Percentiles rank a stretch among this genome's conserved stretches.
Evolutionary conservation across 2,888 invertebrate species (phyloP).

Genomic region (Liodrosophila aerea): DNA sequence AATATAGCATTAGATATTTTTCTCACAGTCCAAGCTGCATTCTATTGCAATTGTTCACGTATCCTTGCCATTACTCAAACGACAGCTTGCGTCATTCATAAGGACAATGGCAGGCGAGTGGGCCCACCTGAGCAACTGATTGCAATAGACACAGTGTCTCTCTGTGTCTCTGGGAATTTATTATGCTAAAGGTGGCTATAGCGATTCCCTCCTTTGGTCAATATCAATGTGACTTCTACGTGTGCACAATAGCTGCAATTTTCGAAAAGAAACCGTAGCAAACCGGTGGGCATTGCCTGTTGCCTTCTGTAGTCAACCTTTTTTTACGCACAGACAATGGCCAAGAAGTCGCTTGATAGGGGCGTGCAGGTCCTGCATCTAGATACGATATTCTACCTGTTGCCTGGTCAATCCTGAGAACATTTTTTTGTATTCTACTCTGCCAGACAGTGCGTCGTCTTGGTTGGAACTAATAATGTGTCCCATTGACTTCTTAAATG

Average conservation of each 20-base stretch:
- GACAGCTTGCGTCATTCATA: constrained; percentile 73
- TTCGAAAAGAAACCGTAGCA: constrained; percentile 50
- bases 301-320: constrained; percentile 26
- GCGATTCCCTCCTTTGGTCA: constrained; percentile 44
- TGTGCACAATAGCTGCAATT: constrained; percentile 63
- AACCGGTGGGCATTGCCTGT: constrained; percentile 43
- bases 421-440: constrained; percentile 45
- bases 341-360: constrained; percentile 79
- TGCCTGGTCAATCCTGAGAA: constrained; percentile 67
- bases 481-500: constrained; percentile 49
- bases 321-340: constrained; percentile 66
- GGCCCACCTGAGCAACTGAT: constrained; percentile 59
- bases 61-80: constrained; percentile 70
- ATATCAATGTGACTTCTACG: constrained; percentile 62
- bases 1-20: constrained; percentile 28
- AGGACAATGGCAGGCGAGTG: constrained; percentile 58
- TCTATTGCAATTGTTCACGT: constrained; percentile 60
- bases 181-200: constrained; percentile 48
- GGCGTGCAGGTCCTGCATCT: constrained; percentile 81
- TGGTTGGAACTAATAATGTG: constrained; percentile 53
- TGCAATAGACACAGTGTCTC: constrained; percentile 55
- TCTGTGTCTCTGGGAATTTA: constrained; percentile 60
- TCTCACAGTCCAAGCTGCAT: constrained; percentile 53
- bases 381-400: constrained; percentile 47
- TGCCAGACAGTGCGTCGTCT: constrained; percentile 71